Conservation (phyloP, 1,140 invertebrate genomes). For the Hesperophylax magnus region DNA sequence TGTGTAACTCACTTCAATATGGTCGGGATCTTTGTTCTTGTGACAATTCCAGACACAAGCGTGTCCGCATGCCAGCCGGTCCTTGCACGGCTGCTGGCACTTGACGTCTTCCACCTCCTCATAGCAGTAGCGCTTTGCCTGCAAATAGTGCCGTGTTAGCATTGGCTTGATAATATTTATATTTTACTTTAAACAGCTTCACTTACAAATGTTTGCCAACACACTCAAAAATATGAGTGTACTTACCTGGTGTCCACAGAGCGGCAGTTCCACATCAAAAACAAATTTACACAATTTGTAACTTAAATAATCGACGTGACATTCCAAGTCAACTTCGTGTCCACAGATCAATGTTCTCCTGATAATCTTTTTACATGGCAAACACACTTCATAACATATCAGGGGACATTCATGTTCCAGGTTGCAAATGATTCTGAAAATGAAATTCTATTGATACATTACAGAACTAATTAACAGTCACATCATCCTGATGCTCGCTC, state of each 20-base stretch:
- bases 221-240: no score
- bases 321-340: conserved; percentile 64
- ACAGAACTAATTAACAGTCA: not conserved
- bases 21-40: conserved; percentile 21
- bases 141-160: not conserved
- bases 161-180: no score
- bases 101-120: not conserved
- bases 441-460: no score
- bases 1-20: conserved; percentile 15
- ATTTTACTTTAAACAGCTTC: no score
- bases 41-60: not conserved
- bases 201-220: no score
- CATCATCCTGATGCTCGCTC: no score
- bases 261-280: conserved; percentile 61
- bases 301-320: conserved; percentile 60
- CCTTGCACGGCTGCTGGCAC: not conserved
- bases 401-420: conserved; percentile 67
- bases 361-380: conserved; percentile 64
- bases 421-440: conserved; percentile 65
- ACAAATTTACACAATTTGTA: conserved; percentile 60
- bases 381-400: conserved; percentile 66
- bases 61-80: conserved; percentile 27
- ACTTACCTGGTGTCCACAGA: conserved; percentile 68
- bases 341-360: conserved; percentile 66
- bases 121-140: conserved; percentile 1